phyloP scores from a whole-genome alignment of 2,113 vertebrate genomes.

The Heterotis niloticus region DNA sequence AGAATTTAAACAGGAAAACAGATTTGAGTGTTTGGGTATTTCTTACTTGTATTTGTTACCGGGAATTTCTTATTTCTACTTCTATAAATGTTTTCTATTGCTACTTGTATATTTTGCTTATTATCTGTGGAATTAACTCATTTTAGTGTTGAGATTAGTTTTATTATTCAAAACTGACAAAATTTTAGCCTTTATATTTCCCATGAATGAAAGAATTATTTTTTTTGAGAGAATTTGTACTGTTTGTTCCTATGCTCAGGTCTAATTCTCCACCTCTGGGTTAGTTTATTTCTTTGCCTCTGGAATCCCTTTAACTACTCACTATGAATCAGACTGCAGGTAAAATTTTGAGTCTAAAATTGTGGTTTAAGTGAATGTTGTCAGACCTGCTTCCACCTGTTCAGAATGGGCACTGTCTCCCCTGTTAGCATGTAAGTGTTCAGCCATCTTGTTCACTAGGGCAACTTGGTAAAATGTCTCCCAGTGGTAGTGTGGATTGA shows the following conservation, averaged over 20 bases:
- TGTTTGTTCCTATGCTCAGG: too few species aligned
- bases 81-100: too few species aligned
- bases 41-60: background rate
- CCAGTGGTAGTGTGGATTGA: slow-evolving; percentile 29
- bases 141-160: background rate
- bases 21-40: background rate
- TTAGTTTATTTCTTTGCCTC: background rate
- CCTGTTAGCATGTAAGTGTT: slow-evolving; percentile 46
- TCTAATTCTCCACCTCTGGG: background rate
- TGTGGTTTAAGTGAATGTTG: too few species aligned
- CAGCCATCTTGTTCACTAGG: slow-evolving; percentile 43
- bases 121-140: background rate
- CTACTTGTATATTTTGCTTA: too few species aligned
- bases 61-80: slow-evolving; percentile 1
- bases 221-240: too few species aligned
- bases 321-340: too few species aligned
- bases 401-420: background rate
- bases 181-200: too few species aligned
- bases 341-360: too few species aligned
- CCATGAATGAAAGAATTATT: too few species aligned
- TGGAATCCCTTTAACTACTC: slow-evolving; percentile 1
- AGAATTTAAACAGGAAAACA: background rate
- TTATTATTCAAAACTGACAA: background rate
- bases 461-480: slow-evolving; percentile 28
- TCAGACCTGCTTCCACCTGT: slow-evolving; percentile 30